These are phyloP conservation scores for Sparidentex hasta DNA, from an alignment of 2,797 vertebrate genomes.

Conservation along the genomic window DNA sequence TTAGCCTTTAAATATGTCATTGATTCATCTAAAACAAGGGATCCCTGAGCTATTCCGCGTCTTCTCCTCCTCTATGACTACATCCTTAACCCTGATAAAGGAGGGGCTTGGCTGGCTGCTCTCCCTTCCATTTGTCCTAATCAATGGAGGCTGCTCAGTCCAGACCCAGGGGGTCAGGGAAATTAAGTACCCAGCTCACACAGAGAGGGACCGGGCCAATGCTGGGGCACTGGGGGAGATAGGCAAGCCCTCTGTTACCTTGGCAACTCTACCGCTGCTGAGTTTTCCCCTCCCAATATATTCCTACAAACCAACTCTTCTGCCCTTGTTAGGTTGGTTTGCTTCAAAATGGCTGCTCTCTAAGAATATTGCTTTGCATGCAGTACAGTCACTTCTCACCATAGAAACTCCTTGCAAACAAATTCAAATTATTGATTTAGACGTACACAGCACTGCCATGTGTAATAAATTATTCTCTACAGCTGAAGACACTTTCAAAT, in stretches of 20 bases:
- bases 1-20: slow-evolving; percentile 85
- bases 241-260: slow-evolving; percentile 71
- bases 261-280: slow-evolving; percentile 59
- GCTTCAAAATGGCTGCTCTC: slow-evolving; percentile 41
- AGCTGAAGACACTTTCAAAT: slow-evolving; percentile 16
- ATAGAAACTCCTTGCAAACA: slow-evolving; percentile 23
- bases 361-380: slow-evolving; percentile 40
- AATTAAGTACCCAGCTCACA: slow-evolving; percentile 85
- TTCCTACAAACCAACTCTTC: slow-evolving; percentile 37
- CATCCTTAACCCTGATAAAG: slow-evolving; percentile 85
- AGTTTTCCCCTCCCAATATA: slow-evolving; percentile 48
- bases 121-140: slow-evolving; percentile 84
- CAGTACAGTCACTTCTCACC: slow-evolving; percentile 21
- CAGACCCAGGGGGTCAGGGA: slow-evolving; percentile 85
- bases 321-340: slow-evolving; percentile 31
- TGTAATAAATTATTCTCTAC: slow-evolving; percentile 28
- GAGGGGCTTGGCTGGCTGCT: slow-evolving; percentile 72
- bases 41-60: slow-evolving; percentile 64
- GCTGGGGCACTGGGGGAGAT: slow-evolving; percentile 51
- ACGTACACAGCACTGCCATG: slow-evolving; percentile 12
- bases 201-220: slow-evolving; percentile 63
- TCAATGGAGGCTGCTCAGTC: slow-evolving; percentile 87
- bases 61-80: slow-evolving; percentile 68
- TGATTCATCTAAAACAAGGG: slow-evolving; percentile 79
- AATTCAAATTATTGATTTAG: slow-evolving; percentile 43